These are phyloP conservation scores for Apeira syringaria DNA, from an alignment of 2,888 invertebrate genomes.

Conservation along the genomic window DNA sequence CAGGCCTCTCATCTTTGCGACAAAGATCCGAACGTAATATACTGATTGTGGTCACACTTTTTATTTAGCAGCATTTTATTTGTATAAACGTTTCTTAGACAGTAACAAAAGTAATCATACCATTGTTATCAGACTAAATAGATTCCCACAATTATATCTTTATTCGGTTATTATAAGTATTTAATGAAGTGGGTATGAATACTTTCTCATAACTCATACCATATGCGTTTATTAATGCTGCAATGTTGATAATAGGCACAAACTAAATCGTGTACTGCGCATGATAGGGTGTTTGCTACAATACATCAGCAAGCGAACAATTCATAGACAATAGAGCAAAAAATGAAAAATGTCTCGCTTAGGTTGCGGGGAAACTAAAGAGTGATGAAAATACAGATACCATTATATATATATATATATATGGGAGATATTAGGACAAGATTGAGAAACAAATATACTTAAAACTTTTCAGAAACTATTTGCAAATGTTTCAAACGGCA, in stretches of 20 bases:
- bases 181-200: too few species aligned
- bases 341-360: slow-evolving; percentile 35
- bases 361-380: slow-evolving; percentile 39
- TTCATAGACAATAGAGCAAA: slow-evolving; percentile 28
- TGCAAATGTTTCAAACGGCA: neutral
- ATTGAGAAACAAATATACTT: neutral
- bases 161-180: too few species aligned
- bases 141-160: slow-evolving; percentile 54
- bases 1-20: too few species aligned
- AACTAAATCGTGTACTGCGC: too few species aligned
- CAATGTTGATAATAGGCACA: too few species aligned
- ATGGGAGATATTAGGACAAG: slow-evolving; percentile 9
- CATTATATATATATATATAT: slow-evolving; percentile 20
- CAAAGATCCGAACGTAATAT: too few species aligned
- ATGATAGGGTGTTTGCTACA: slow-evolving; percentile 21
- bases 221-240: slow-evolving; percentile 5
- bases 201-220: slow-evolving; percentile 10
- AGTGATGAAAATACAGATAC: slow-evolving; percentile 27
- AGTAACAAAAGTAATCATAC: slow-evolving; percentile 41
- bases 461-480: neutral
- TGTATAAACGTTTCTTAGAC: slow-evolving; percentile 23
- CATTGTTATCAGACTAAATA: slow-evolving; percentile 50
- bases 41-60: too few species aligned
- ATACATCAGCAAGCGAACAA: slow-evolving; percentile 14
- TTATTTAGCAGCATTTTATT: too few species aligned